These are phyloP conservation scores for Bradypus variegatus DNA, from an alignment of 2,797 vertebrate species.

Conservation along the genomic window DNA sequence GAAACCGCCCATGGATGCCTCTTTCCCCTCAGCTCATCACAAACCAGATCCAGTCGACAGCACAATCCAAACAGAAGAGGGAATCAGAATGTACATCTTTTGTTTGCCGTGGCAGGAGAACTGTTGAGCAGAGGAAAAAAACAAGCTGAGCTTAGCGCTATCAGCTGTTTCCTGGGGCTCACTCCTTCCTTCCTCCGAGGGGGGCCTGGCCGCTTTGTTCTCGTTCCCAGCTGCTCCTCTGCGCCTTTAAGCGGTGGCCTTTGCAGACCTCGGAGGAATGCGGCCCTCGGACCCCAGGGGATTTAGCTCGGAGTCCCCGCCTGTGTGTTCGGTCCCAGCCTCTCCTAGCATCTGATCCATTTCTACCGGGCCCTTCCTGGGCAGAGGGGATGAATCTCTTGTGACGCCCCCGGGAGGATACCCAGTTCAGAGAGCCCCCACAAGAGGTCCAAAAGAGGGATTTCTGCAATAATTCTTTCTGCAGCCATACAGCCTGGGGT, in stretches of 20 bases:
- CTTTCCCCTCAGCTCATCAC: slow-evolving; percentile 70
- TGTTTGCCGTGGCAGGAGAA: slow-evolving; percentile 83
- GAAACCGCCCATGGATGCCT: slow-evolving; percentile 37
- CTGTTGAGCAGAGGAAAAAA: slow-evolving; percentile 77
- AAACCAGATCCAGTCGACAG: slow-evolving; percentile 69
- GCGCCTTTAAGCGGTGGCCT: slow-evolving; percentile 74
- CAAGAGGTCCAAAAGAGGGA: background rate
- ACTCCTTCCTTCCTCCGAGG: slow-evolving; percentile 76
- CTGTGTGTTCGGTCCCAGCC: slow-evolving; percentile 22
- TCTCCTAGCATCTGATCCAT: slow-evolving; percentile 15
- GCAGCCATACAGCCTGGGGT: background rate
- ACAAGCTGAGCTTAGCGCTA: slow-evolving; percentile 79
- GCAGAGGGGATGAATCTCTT: background rate
- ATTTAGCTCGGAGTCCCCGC: slow-evolving; percentile 36
- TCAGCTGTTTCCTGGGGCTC: slow-evolving; percentile 78
- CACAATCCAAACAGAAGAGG: slow-evolving; percentile 76
- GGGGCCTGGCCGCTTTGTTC: slow-evolving; percentile 79
- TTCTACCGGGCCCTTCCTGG: slow-evolving; percentile 22
- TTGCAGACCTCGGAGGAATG: slow-evolving; percentile 75
- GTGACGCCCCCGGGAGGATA: background rate
- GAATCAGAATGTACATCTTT: slow-evolving; percentile 75
- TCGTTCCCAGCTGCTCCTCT: slow-evolving; percentile 75
- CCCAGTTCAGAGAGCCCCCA: background rate
- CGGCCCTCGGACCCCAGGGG: slow-evolving; percentile 62
- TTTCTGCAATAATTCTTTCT: background rate